Base-by-base conservation (phyloP, 2,888 invertebrate species). In the Bimastos eiseni region DNA sequence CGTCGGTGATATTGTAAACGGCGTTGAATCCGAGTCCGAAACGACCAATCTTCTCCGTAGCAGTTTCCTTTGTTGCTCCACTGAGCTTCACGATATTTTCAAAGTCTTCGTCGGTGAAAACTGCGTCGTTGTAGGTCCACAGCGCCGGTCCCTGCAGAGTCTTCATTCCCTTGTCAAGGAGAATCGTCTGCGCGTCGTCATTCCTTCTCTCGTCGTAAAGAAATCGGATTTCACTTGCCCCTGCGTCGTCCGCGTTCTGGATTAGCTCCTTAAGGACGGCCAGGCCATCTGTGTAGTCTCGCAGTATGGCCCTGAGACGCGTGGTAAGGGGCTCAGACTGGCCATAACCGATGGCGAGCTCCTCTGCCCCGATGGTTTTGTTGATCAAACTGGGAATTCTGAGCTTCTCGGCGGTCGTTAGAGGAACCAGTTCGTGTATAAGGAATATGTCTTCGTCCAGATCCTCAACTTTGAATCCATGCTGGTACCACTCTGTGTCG, bases 21-120 rank as follows among this genome's bases (percentile, higher is more conserved):
- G 94, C 93, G 91, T 94, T 94, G 92, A 94, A 94, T 2, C 94
- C 94, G 6, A 94, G 92, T 17, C 94, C 94, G 93, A 94, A 94
- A 84, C 91, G 93, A 91, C 94, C 94, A 89, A 94, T 93, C 90
- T 94, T 94, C 17, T 93, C 92, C 38, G 89, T 90, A 30, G 93
- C 91, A 11, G 90, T 91, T 90, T 93, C 92, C 91, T 94, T 94
- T 8, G 94, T 94, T 89, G 93, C 93, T 30, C 93, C 94, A 37
- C 93, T 92, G 11, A 94, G 92, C 90, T 92, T 93, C 15, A 91
- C 92, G 34, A 94, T 93, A 90, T 93, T 94, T 36, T 92, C 89
- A 89, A 94, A 93, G 91, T 94, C 94, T 34, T 91, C 86, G 1
- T 93, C 93, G 19, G 93, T 92, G 91, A 94, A 94, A 19, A 91